These are phyloP conservation scores for Parnassius apollo DNA, from an alignment of 2,888 invertebrate species.

Conservation along the genomic window DNA sequence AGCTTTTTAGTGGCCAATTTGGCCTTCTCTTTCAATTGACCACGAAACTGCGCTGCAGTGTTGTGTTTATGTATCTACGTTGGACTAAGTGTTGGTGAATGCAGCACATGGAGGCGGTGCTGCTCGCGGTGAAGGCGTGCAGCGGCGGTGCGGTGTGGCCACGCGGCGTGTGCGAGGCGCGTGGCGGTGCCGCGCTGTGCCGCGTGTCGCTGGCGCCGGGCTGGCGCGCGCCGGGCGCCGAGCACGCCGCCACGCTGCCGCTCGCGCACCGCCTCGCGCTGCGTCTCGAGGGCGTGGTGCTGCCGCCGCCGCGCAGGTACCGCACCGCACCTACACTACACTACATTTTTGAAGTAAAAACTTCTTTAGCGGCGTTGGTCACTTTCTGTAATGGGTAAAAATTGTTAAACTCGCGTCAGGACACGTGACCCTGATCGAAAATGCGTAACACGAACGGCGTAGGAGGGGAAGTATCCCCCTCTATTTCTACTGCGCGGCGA, in stretches of 20 bases:
- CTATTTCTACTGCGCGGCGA: too few species aligned
- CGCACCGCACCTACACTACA: constrained; percentile 54
- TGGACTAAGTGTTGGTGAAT: not conserved
- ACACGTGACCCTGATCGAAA: too few species aligned
- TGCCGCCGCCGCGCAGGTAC: constrained; percentile 84
- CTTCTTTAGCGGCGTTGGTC: too few species aligned
- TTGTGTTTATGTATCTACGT: too few species aligned
- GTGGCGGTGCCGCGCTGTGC: constrained; percentile 82
- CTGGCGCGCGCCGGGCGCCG: constrained; percentile 81
- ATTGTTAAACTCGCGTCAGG: too few species aligned
- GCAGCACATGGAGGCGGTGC: constrained; percentile 60
- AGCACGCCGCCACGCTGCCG: constrained; percentile 92
- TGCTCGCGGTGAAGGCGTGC: constrained; percentile 67
- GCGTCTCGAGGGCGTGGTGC: constrained; percentile 96
- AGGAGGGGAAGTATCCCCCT: too few species aligned
- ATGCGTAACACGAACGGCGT: too few species aligned
- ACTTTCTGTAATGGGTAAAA: too few species aligned
- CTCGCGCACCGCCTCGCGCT: constrained; percentile 93
- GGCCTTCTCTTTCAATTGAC: too few species aligned
- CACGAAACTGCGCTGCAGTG: too few species aligned
- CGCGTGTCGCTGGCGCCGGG: constrained; percentile 70
- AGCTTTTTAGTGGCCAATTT: too few species aligned
- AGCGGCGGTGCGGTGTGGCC: constrained; percentile 89
- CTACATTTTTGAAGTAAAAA: too few species aligned
- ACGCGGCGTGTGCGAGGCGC: constrained; percentile 90